These are phyloP conservation scores for Cyanistes caeruleus DNA, from an alignment of 2,113 vertebrate genomes.

Conservation along the genomic window DNA sequence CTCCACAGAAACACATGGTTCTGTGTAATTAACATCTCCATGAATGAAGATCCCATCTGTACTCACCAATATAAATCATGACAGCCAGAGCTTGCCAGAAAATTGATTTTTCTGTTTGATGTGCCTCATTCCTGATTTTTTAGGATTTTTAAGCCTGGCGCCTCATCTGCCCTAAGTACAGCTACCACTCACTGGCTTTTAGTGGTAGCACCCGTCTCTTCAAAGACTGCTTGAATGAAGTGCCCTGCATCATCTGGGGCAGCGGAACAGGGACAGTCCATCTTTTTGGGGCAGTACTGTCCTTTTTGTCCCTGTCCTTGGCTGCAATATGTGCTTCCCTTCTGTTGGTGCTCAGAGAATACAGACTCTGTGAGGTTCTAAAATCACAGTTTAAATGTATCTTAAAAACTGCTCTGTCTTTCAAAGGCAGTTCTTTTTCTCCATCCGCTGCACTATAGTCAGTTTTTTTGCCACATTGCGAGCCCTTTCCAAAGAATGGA, in stretches of 20 bases:
- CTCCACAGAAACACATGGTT: not conserved
- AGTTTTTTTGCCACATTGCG: not conserved
- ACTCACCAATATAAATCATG: not conserved
- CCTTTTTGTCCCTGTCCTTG: not conserved
- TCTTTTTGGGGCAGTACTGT: not conserved
- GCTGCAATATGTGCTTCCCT: not conserved
- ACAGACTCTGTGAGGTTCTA: not conserved
- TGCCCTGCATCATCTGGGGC: rapidly evolving
- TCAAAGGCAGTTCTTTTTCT: not conserved
- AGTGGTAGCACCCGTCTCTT: not conserved
- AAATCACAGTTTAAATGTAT: not conserved
- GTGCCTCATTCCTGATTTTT: not conserved
- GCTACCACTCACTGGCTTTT: not conserved
- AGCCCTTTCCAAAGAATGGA: not conserved
- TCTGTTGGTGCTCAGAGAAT: not conserved
- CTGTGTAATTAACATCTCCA: not conserved
- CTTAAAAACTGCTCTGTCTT: not conserved
- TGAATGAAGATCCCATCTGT: not conserved
- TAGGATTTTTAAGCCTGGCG: not conserved
- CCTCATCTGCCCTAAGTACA: not conserved
- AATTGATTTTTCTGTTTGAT: not conserved
- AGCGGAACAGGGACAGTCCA: not conserved
- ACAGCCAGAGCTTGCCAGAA: not conserved
- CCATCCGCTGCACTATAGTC: not conserved
- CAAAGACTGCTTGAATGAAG: not conserved